Evolutionary conservation across 2,113 vertebrate species (phyloP).

Genomic region (Puffinus mauretanicus): DNA sequence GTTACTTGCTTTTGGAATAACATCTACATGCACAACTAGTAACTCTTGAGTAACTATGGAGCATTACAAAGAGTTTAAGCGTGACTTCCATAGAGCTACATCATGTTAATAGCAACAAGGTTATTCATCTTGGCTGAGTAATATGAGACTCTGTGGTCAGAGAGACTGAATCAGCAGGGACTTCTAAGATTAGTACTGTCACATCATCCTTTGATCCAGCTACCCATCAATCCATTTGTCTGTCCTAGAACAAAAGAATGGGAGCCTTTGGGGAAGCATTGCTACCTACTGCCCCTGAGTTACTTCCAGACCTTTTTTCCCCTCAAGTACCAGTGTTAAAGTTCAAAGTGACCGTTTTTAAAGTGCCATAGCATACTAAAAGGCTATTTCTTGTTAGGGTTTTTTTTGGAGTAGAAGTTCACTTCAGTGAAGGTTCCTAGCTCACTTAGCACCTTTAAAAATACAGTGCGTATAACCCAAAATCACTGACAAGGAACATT

Average conservation of each 20-base stretch:
- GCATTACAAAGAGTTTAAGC: not conserved
- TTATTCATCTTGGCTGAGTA: not conserved
- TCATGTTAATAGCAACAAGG: not conserved
- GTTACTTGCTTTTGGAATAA: not conserved
- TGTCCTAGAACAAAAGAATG: not conserved
- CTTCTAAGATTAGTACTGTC: not conserved
- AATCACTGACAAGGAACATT: not conserved
- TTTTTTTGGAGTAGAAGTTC: not conserved
- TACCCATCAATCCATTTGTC: not conserved
- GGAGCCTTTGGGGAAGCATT: not conserved
- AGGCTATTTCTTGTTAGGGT: not conserved
- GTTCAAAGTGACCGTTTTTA: not conserved
- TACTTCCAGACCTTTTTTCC: not conserved
- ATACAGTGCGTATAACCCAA: not conserved
- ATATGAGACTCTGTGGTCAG: not conserved
- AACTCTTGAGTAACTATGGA: not conserved
- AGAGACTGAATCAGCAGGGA: not conserved
- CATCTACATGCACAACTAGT: not conserved
- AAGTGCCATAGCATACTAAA: not conserved
- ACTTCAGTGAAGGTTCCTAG: not conserved
- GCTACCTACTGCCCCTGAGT: not conserved
- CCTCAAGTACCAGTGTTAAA: not conserved
- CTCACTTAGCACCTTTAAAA: not conserved
- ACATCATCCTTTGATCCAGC: not conserved
- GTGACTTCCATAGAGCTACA: not conserved